A percentile compares a stretch with the other conserved stretches of the same genome.
Conservation (phyloP, 2,113 vertebrate genomes). For the Carettochelys insculpta region DNA sequence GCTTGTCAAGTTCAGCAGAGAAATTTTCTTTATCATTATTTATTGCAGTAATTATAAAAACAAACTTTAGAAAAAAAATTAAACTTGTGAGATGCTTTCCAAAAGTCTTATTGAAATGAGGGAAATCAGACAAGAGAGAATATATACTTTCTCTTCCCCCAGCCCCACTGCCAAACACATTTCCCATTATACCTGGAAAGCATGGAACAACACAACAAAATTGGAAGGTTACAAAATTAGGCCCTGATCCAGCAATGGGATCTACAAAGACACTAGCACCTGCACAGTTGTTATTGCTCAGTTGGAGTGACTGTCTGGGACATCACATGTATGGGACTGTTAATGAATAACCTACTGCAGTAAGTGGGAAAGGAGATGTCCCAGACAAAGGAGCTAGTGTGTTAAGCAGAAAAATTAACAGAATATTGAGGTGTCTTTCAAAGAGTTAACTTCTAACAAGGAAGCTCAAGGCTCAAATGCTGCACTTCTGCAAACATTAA, state of each 20-base stretch:
- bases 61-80: background rate
- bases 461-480: conserved; percentile 18
- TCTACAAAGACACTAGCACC: background rate
- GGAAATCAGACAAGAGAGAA: background rate
- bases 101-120: background rate
- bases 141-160: background rate
- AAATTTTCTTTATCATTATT: conserved; percentile 31
- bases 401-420: background rate
- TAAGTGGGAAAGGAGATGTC: background rate
- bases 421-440: background rate
- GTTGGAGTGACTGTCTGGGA: background rate
- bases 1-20: conserved; percentile 21
- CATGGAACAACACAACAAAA: background rate
- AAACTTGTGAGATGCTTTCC: background rate
- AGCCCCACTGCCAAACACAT: rapidly evolving
- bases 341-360: background rate
- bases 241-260: background rate
- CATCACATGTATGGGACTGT: background rate
- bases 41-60: conserved; percentile 38
- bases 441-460: background rate
- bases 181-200: background rate
- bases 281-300: background rate
- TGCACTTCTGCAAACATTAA: conserved; percentile 61
- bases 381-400: background rate
- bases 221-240: background rate